Evolutionary conservation across 2,797 vertebrate species (phyloP).

Genomic region (Girardinus metallicus): DNA sequence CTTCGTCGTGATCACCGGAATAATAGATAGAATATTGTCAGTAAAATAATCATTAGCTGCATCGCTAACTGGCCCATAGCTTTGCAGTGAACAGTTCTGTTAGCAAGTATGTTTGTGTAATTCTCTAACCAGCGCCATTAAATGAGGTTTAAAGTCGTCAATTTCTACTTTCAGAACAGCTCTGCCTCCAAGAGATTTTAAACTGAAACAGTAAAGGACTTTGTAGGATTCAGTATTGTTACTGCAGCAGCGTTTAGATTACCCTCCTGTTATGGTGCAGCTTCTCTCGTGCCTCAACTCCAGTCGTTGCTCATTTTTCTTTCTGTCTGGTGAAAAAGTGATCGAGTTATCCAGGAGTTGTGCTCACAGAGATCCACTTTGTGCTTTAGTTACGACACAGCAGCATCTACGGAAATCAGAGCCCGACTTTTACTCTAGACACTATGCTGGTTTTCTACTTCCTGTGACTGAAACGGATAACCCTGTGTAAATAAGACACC

Average conservation of each 20-base stretch:
- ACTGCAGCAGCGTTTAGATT: conserved; percentile 20
- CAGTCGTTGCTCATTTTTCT: background rate
- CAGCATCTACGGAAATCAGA: conserved; percentile 44
- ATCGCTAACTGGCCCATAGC: background rate
- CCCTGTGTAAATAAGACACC: conserved; percentile 47
- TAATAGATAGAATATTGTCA: too few relatives aligned
- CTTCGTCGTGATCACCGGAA: too few relatives aligned
- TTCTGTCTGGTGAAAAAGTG: conserved; percentile 6
- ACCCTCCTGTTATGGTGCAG: conserved; percentile 23
- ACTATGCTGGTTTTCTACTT: conserved; percentile 66
- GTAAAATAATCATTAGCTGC: too few relatives aligned
- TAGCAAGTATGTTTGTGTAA: background rate
- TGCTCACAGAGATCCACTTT: conserved; percentile 40
- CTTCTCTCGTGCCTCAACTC: conserved; percentile 45
- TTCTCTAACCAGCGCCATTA: background rate
- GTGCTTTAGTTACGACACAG: conserved; percentile 23
- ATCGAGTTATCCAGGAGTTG: conserved; percentile 12
- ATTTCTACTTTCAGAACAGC: conserved; percentile 39
- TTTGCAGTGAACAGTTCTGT: background rate
- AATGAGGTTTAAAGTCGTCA: conserved; percentile 23
- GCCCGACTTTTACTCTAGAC: conserved; percentile 41
- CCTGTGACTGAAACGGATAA: conserved; percentile 52
- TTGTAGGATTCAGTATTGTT: conserved; percentile 6
- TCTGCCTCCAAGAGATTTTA: conserved; percentile 16
- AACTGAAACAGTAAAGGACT: conserved; percentile 10